These are phyloP conservation scores for Drusus annulatus DNA, from an alignment of 1,140 invertebrate species.

Conservation along the genomic window DNA sequence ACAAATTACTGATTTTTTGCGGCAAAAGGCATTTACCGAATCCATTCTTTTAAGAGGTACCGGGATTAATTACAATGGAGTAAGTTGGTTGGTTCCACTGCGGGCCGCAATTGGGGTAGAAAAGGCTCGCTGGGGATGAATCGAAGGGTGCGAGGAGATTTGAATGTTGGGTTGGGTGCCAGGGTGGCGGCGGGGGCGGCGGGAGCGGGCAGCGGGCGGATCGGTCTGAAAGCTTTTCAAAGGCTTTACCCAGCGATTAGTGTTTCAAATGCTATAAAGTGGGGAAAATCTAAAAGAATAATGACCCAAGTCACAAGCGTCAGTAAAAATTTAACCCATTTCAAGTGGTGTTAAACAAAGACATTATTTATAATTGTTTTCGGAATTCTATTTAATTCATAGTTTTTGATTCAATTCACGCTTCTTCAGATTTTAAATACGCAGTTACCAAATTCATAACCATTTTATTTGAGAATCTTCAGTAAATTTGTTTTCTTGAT, in stretches of 20 bases:
- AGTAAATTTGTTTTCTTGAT: too few relatives aligned
- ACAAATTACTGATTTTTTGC: conserved; percentile 57
- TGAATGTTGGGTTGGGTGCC: neutral
- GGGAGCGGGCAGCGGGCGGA: neutral
- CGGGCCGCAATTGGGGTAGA: conserved; percentile 30
- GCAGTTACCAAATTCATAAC: too few relatives aligned
- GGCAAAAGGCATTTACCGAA: conserved; percentile 43
- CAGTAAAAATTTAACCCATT: conserved; percentile 26
- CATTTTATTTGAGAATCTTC: too few relatives aligned
- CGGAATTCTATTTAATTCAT: too few relatives aligned
- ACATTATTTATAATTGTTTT: neutral
- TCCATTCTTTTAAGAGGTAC: conserved; percentile 52
- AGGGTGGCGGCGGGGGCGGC: neutral
- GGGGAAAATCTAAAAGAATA: conserved; percentile 53
- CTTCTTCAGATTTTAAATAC: too few relatives aligned
- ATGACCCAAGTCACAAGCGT: conserved; percentile 49
- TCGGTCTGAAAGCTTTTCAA: conserved; percentile 49
- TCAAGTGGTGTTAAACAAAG: conserved; percentile 12
- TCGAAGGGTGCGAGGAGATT: conserved; percentile 1
- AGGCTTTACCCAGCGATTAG: conserved; percentile 52
- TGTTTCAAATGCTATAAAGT: conserved; percentile 54
- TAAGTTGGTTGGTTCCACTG: conserved; percentile 46
- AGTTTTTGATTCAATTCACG: too few relatives aligned
- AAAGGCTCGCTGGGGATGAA: conserved; percentile 14
- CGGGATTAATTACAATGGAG: conserved; percentile 58